Conservation (phyloP, 2,888 invertebrate species). For the Gymnosoma rotundatum region DNA sequence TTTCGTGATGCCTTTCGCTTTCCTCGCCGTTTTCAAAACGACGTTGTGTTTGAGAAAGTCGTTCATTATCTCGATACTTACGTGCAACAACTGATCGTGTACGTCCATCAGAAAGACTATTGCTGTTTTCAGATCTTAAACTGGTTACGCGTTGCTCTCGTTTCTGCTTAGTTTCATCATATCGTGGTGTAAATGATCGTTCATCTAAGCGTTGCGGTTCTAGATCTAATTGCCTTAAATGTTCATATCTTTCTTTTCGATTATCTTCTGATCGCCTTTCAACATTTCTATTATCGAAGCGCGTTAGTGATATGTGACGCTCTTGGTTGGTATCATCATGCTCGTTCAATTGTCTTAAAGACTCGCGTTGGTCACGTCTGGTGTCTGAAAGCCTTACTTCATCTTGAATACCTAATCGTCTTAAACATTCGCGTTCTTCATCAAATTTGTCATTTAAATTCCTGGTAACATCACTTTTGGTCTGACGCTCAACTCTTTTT, state of each 20-base stretch:
- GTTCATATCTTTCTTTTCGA: too few relatives aligned
- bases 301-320: not conserved
- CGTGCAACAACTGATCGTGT: not conserved
- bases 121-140: too few relatives aligned
- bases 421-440: constrained; percentile 16
- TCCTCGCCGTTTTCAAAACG: not conserved
- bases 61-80: not conserved
- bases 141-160: too few relatives aligned
- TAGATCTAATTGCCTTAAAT: too few relatives aligned
- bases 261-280: too few relatives aligned
- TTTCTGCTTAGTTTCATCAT: too few relatives aligned
- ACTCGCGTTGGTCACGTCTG: not conserved
- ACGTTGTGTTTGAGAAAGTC: not conserved
- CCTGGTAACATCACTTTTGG: constrained; percentile 12
- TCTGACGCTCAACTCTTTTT: not conserved
- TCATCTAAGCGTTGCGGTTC: too few relatives aligned
- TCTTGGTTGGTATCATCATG: not conserved
- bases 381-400: not conserved
- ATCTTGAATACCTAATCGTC: not conserved
- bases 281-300: not conserved
- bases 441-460: constrained; percentile 11
- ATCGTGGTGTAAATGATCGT: too few relatives aligned
- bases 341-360: not conserved
- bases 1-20: not conserved
- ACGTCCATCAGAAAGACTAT: not conserved